Conservation (phyloP, 2,113 vertebrate species). For the Riparia riparia region DNA sequence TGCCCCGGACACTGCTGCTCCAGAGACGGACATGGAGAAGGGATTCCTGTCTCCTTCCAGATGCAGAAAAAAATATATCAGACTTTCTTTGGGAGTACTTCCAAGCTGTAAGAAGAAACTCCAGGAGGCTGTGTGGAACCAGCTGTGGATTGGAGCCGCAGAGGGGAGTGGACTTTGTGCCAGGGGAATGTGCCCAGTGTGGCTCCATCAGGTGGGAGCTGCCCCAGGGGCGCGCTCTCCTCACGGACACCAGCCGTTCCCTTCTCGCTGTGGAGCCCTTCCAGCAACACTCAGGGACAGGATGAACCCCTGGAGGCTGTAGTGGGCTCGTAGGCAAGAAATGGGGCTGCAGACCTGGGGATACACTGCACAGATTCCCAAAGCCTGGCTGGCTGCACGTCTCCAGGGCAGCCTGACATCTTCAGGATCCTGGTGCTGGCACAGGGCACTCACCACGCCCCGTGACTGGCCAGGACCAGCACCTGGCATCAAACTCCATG, state of each 20-base stretch:
- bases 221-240: background rate
- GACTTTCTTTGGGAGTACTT: background rate
- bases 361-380: fast-evolving
- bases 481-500: fast-evolving
- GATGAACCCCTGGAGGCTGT: background rate
- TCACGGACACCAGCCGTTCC: fast-evolving
- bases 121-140: background rate
- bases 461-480: fast-evolving
- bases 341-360: background rate
- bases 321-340: fast-evolving
- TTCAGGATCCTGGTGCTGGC: fast-evolving
- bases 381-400: background rate
- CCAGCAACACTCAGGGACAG: fast-evolving
- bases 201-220: background rate
- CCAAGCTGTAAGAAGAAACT: background rate
- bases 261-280: background rate
- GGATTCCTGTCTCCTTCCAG: background rate
- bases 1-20: fast-evolving
- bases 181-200: background rate
- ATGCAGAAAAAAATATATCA: fast-evolving
- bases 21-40: fast-evolving
- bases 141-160: background rate
- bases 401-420: background rate
- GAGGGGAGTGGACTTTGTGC: background rate
- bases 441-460: background rate